These are phyloP conservation scores for Mythimna vitellina DNA, from an alignment of 2,888 invertebrate genomes.

Conservation along the genomic window DNA sequence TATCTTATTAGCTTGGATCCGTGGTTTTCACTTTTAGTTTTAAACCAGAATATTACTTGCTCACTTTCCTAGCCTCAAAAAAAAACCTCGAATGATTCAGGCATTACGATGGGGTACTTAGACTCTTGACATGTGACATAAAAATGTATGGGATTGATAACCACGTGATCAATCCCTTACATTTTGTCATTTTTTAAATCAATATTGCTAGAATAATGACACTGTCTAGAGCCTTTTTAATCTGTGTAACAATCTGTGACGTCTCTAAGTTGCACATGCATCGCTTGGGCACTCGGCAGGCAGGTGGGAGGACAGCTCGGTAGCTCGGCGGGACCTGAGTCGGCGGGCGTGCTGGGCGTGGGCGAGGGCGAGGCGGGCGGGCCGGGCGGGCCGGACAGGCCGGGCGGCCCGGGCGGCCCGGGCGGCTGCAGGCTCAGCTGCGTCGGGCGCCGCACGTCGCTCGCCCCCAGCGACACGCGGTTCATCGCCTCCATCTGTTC, in stretches of 20 bases:
- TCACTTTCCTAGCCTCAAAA: neutral
- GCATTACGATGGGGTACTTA: too few species aligned
- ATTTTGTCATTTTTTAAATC: too few species aligned
- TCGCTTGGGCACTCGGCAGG: conserved; percentile 57
- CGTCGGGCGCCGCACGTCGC: conserved; percentile 79
- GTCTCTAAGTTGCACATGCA: conserved; percentile 51
- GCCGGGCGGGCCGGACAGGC: conserved; percentile 84
- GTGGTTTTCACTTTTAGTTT: too few species aligned
- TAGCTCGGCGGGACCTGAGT: conserved; percentile 84
- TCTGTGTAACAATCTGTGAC: conserved; percentile 45
- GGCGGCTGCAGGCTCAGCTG: conserved; percentile 80
- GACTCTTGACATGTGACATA: too few species aligned
- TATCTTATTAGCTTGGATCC: too few species aligned
- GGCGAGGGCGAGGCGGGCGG: conserved; percentile 88
- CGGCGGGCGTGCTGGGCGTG: conserved; percentile 90
- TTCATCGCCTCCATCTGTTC: conserved; percentile 90
- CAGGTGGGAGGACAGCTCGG: conserved; percentile 60
- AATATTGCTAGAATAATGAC: too few species aligned
- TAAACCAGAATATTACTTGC: neutral
- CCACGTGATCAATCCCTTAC: too few species aligned
- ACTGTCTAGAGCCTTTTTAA: neutral
- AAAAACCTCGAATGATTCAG: too few species aligned
- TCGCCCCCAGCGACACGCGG: conserved; percentile 84
- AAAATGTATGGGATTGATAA: too few species aligned
- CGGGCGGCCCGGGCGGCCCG: conserved; percentile 71